Evolutionary conservation across 2,797 vertebrate genomes (phyloP).

Genomic region (Yasuhikotakia modesta): DNA sequence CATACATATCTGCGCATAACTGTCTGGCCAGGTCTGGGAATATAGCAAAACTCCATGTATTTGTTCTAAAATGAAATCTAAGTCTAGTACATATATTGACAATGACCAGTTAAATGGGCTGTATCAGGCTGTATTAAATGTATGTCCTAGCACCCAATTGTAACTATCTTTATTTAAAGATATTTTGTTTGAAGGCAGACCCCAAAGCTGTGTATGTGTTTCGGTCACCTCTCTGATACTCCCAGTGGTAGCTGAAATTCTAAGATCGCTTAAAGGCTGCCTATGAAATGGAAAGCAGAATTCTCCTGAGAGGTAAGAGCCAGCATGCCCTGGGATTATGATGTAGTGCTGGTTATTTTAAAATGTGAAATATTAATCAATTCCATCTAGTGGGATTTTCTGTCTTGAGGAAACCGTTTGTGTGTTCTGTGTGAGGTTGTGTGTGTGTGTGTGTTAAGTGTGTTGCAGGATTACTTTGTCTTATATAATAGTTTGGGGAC

Average conservation of each 20-base stretch:
- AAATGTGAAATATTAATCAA: constrained; percentile 46
- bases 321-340: constrained; percentile 13
- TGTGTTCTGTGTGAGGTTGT: no score
- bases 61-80: neutral
- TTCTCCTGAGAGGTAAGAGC: constrained; percentile 19
- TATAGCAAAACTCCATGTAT: neutral
- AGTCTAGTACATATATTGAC: neutral
- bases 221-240: constrained; percentile 5
- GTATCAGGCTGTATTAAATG: neutral
- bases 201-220: neutral
- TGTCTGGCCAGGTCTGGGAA: neutral
- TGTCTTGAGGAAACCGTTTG: neutral
- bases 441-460: neutral
- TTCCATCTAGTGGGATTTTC: constrained; percentile 34
- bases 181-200: neutral
- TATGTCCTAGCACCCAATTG: neutral
- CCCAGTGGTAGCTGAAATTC: neutral
- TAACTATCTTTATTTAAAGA: neutral
- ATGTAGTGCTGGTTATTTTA: constrained; percentile 31
- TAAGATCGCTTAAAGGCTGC: constrained; percentile 11
- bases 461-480: constrained; percentile 15
- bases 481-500: constrained; percentile 1
- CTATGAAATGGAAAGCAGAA: constrained; percentile 34
- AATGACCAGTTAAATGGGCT: neutral
- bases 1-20: neutral